Evolutionary conservation across 2,888 invertebrate genomes (phyloP).

Genomic region (Hypolimnas misippus): DNA sequence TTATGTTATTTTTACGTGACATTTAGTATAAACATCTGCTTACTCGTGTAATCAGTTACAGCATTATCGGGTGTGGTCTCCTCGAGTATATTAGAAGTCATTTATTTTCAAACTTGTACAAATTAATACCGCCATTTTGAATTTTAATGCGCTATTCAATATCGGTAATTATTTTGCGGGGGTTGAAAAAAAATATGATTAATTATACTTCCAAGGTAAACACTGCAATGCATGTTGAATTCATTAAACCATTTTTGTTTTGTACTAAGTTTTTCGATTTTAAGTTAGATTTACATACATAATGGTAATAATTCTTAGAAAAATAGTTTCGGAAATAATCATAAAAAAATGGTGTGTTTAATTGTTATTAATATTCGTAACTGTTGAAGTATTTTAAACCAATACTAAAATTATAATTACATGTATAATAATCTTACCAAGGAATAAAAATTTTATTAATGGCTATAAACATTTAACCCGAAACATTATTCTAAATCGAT

Average conservation of each 20-base stretch:
- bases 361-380: too few relatives aligned
- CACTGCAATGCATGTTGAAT: slow-evolving; percentile 11
- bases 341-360: too few relatives aligned
- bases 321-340: too few relatives aligned
- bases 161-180: slow-evolving; percentile 16
- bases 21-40: slow-evolving; percentile 25
- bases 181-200: slow-evolving; percentile 3
- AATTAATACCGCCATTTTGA: slow-evolving; percentile 23
- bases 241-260: not conserved
- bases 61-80: slow-evolving; percentile 26
- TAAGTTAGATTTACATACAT: not conserved
- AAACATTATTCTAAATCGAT: too few relatives aligned
- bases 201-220: slow-evolving; percentile 5
- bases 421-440: too few relatives aligned
- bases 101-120: slow-evolving; percentile 16
- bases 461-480: too few relatives aligned
- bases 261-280: not conserved
- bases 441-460: too few relatives aligned
- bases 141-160: slow-evolving; percentile 23
- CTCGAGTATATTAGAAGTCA: slow-evolving; percentile 11
- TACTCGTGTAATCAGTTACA: slow-evolving; percentile 19
- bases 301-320: too few relatives aligned
- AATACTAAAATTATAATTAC: too few relatives aligned
- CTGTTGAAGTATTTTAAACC: too few relatives aligned
- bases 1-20: slow-evolving; percentile 17